Evolutionary conservation across 2,113 vertebrate species (phyloP).

Genomic region (Ahaetulla prasina): DNA sequence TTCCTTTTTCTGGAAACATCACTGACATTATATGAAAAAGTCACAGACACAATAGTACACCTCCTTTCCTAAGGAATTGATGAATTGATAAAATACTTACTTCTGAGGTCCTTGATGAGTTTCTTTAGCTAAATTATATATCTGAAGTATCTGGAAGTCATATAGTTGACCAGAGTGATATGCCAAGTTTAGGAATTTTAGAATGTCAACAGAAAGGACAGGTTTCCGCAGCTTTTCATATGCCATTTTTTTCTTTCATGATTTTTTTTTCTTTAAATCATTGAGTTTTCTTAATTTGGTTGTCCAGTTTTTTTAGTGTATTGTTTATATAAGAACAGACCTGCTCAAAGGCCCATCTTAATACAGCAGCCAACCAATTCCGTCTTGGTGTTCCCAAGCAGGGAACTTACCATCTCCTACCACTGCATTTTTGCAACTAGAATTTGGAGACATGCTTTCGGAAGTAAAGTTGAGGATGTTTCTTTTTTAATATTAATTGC

Average conservation of each 20-base stretch:
- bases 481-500: background rate
- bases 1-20: background rate
- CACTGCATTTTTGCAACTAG: background rate
- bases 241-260: background rate
- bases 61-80: background rate
- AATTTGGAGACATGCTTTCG: background rate
- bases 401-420: background rate
- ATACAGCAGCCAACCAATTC: background rate
- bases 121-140: background rate
- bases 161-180: background rate
- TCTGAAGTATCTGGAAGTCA: background rate
- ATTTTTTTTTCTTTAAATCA: background rate
- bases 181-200: background rate
- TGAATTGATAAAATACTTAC: background rate
- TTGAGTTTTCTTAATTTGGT: background rate
- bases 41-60: background rate
- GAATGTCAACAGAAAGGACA: background rate
- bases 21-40: background rate
- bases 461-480: background rate
- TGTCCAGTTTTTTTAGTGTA: background rate
- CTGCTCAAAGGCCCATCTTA: background rate
- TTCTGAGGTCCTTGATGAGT: background rate
- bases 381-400: background rate
- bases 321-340: background rate
- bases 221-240: background rate